Evolutionary conservation across 2,797 vertebrate genomes (phyloP).

Genomic region (Tarsius wallacei): DNA sequence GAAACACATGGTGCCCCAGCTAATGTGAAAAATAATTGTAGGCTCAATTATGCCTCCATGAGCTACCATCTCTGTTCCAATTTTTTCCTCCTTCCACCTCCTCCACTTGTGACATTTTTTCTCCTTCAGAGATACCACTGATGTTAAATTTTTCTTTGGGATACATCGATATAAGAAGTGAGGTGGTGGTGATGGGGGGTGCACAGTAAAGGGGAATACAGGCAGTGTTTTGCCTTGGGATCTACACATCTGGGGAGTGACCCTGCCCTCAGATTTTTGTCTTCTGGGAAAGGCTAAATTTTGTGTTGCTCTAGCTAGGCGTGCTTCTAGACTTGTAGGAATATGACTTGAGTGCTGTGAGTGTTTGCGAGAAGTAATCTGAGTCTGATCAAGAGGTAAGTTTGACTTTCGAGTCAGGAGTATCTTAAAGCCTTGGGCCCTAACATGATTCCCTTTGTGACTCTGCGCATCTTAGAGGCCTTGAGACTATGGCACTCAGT

Average conservation of each 20-base stretch:
- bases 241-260: accelerated
- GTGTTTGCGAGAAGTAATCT: neutral
- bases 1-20: neutral
- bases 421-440: accelerated
- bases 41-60: accelerated
- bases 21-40: neutral
- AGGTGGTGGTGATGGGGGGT: neutral
- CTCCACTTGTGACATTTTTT: neutral
- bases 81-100: accelerated
- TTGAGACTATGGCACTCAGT: neutral
- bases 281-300: neutral
- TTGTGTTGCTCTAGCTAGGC: neutral
- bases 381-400: neutral
- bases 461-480: neutral
- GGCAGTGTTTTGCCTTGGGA: neutral
- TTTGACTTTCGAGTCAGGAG: neutral
- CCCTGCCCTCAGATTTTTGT: neutral
- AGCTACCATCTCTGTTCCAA: neutral
- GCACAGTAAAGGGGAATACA: accelerated
- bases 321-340: neutral
- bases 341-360: neutral
- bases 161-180: neutral
- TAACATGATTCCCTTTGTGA: neutral
- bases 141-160: neutral
- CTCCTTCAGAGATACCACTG: neutral